Conservation (phyloP, 2,888 invertebrate species). For the Synanthedon andrenaeformis region DNA sequence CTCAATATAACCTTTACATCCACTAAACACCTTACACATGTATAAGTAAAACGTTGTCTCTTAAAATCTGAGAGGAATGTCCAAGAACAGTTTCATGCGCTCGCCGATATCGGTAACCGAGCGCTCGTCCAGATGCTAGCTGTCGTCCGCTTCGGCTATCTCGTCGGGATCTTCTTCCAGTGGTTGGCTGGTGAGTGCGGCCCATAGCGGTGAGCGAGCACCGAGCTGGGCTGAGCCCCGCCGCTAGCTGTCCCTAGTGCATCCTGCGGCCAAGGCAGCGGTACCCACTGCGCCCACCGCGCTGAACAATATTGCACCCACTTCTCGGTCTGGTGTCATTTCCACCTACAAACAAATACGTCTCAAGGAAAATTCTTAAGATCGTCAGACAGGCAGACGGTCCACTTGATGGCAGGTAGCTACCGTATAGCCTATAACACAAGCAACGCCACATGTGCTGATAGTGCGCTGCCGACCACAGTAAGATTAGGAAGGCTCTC, state of each 20-base stretch:
- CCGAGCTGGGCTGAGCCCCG: slow-evolving; percentile 61
- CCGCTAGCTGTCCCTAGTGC: slow-evolving; percentile 72
- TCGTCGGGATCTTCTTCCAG: slow-evolving; percentile 39
- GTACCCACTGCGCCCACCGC: slow-evolving; percentile 50
- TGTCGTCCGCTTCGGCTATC: slow-evolving; percentile 35
- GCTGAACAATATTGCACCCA: slow-evolving; percentile 49
- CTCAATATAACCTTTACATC: too few relatives aligned
- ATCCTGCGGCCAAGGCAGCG: slow-evolving; percentile 23
- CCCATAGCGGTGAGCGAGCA: slow-evolving; percentile 81
- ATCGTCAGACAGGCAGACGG: slow-evolving; percentile 1
- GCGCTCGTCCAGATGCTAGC: slow-evolving; percentile 71
- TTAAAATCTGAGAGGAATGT: slow-evolving; percentile 71
- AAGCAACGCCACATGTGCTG: too few relatives aligned
- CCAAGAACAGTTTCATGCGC: slow-evolving; percentile 68
- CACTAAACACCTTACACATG: too few relatives aligned
- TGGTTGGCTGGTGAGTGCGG: slow-evolving; percentile 80
- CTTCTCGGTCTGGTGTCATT: slow-evolving; percentile 63
- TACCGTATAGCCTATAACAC: too few relatives aligned
- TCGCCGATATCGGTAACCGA: slow-evolving; percentile 67
- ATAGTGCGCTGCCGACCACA: too few relatives aligned
- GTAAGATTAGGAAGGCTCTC: too few relatives aligned
- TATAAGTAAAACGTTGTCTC: background rate
- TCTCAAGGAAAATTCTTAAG: background rate
- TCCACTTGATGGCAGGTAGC: too few relatives aligned
- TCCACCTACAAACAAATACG: slow-evolving; percentile 50